A percentile compares a stretch with the other conserved stretches of the same genome.
Conservation (phyloP, 2,888 invertebrate species). For the Mystacides longicornis region DNA sequence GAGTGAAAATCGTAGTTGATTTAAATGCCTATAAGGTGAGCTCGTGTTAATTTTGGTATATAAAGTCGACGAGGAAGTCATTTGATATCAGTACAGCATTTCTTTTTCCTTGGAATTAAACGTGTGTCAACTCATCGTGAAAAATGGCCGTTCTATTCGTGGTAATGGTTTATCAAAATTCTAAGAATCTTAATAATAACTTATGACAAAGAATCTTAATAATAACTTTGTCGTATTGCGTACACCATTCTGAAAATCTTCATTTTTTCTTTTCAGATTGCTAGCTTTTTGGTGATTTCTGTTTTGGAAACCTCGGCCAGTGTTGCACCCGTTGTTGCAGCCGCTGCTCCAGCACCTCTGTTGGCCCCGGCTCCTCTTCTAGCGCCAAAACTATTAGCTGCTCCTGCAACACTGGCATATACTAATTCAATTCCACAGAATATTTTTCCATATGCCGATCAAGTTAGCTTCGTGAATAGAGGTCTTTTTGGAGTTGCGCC, state of each 20-base stretch:
- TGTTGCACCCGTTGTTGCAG: constrained; percentile 26
- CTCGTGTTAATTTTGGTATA: constrained; percentile 11
- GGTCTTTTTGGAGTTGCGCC: constrained; percentile 32
- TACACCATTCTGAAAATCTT: too few relatives aligned
- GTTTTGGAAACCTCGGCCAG: constrained; percentile 29
- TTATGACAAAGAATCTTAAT: too few relatives aligned
- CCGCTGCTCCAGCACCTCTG: constrained; percentile 31
- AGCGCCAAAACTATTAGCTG: constrained; percentile 27
- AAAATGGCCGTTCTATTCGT: neutral
- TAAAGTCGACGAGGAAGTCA: constrained; percentile 6
- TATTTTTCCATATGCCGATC: constrained; percentile 54
- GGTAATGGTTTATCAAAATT: too few relatives aligned
- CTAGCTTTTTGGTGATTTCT: constrained; percentile 26
- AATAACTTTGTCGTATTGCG: too few relatives aligned
- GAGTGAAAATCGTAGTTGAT: too few relatives aligned
- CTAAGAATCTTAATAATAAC: too few relatives aligned
- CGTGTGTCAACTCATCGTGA: neutral
- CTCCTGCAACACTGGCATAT: constrained; percentile 33
- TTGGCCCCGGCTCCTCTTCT: constrained; percentile 39
- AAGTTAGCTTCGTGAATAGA: constrained; percentile 49
- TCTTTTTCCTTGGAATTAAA: neutral
- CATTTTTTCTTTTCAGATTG: constrained; percentile 26
- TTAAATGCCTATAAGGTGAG: too few relatives aligned
- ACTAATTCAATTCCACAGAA: constrained; percentile 54
- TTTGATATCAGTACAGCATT: constrained; percentile 3